Evolutionary conservation across 2,797 vertebrate genomes (phyloP).

Genomic region (Amblyraja radiata): DNA sequence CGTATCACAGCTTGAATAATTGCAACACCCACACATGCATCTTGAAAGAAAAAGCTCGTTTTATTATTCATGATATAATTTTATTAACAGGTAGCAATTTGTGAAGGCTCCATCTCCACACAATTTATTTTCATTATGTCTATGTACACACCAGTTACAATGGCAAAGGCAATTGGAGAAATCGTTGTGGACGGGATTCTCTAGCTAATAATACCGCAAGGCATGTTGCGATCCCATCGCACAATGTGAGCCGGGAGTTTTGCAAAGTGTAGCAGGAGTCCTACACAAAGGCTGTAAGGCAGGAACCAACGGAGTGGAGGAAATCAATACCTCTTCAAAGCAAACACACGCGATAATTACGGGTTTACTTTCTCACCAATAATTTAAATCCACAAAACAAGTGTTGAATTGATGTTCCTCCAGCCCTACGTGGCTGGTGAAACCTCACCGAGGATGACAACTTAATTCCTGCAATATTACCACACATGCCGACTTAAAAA

Average conservation of each 20-base stretch:
- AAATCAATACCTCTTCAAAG: slow-evolving; percentile 12
- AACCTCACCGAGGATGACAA: neutral
- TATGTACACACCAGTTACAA: neutral
- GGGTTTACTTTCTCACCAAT: neutral
- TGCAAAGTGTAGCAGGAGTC: neutral
- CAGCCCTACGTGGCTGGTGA: too few species aligned
- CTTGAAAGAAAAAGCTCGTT: neutral
- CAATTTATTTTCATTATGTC: neutral
- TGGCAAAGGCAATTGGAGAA: neutral
- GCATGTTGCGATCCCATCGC: neutral
- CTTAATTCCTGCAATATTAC: neutral
- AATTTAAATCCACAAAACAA: neutral
- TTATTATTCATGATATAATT: neutral
- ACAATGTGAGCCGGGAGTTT: neutral
- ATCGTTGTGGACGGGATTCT: neutral
- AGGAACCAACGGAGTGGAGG: neutral
- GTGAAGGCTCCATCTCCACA: neutral
- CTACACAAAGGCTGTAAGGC: neutral
- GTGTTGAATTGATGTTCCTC: neutral
- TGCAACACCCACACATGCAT: neutral
- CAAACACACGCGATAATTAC: neutral
- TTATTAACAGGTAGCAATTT: slow-evolving; percentile 34
- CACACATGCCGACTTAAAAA: neutral
- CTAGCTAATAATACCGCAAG: neutral
- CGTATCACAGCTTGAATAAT: too few species aligned